Conservation (phyloP, 2,113 vertebrate species). For the Cheilinus undulatus region DNA sequence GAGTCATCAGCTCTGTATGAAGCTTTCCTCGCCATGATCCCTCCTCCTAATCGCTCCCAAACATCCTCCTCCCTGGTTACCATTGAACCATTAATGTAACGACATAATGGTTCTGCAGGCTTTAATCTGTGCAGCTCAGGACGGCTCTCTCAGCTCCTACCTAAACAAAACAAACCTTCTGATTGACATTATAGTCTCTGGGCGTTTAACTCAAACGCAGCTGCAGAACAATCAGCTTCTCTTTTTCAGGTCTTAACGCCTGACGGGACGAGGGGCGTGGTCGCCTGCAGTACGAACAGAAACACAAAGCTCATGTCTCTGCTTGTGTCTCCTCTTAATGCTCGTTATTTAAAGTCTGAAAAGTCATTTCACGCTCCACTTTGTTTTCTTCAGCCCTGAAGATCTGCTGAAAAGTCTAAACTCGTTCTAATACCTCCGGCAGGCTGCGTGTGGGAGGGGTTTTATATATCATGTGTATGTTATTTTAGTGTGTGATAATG, state of each 20-base stretch:
- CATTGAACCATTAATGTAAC: constrained; percentile 73
- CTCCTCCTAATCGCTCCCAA: constrained; percentile 30
- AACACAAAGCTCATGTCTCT: constrained; percentile 42
- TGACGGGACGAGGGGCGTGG: constrained; percentile 44
- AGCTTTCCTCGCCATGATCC: constrained; percentile 11
- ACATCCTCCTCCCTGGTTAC: constrained; percentile 61
- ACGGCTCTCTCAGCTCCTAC: constrained; percentile 49
- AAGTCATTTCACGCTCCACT: constrained; percentile 58
- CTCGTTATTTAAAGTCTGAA: constrained; percentile 41
- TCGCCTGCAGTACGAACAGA: constrained; percentile 20
- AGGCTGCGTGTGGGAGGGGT: constrained; percentile 24
- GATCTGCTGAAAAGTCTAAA: constrained; percentile 59
- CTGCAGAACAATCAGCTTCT: constrained; percentile 24
- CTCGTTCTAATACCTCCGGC: constrained; percentile 35
- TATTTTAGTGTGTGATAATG: too few relatives aligned
- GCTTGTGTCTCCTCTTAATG: constrained; percentile 54
- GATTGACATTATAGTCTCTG: constrained; percentile 45
- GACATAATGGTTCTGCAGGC: constrained; percentile 70
- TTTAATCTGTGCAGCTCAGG: constrained; percentile 57
- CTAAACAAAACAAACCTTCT: constrained; percentile 61
- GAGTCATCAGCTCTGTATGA: constrained; percentile 37
- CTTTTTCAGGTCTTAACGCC: constrained; percentile 5
- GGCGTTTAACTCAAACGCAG: constrained; percentile 38
- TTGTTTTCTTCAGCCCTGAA: constrained; percentile 39
- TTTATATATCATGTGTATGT: too few relatives aligned